These are phyloP conservation scores for Drosophila bipectinata DNA, from an alignment of 1,140 invertebrate species.

Conservation along the genomic window DNA sequence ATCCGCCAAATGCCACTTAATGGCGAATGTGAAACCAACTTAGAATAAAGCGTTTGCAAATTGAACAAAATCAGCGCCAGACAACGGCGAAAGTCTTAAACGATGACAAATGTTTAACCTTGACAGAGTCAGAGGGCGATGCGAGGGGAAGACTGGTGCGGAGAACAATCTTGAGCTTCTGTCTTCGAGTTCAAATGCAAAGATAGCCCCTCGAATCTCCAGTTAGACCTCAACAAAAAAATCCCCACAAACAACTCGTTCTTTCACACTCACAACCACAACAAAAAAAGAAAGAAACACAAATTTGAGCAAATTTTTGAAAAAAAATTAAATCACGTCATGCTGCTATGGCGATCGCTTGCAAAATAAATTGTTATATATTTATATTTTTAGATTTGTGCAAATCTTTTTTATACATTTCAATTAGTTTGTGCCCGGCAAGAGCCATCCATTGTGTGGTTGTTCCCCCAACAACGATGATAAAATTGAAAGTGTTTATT, in stretches of 20 bases:
- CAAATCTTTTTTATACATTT: conserved; percentile 80
- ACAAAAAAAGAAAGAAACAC: conserved; percentile 15
- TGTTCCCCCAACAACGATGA: conserved; percentile 30
- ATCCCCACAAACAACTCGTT: conserved; percentile 27
- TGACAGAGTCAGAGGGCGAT: conserved; percentile 30
- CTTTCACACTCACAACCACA: conserved; percentile 23
- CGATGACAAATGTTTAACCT: conserved; percentile 69
- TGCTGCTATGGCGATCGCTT: conserved; percentile 47
- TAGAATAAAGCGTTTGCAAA: conserved; percentile 69
- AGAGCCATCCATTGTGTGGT: conserved; percentile 19
- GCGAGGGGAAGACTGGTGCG: background rate
- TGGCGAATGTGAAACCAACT: conserved; percentile 40
- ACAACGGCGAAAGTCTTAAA: conserved; percentile 55
- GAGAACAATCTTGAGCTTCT: conserved; percentile 21
- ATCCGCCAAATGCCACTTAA: conserved; percentile 61
- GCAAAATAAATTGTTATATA: conserved; percentile 52
- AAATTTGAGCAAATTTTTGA: conserved; percentile 16
- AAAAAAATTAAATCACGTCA: conserved; percentile 62
- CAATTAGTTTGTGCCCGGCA: conserved; percentile 42
- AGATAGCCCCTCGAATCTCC: background rate
- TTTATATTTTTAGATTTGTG: conserved; percentile 67
- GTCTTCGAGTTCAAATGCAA: conserved; percentile 29
- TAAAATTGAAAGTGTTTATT: conserved; percentile 45
- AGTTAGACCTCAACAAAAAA: too few relatives aligned
- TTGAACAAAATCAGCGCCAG: conserved; percentile 69